Conservation (phyloP, 2,797 vertebrate genomes). For the Scolopax bukidnonensis region DNA sequence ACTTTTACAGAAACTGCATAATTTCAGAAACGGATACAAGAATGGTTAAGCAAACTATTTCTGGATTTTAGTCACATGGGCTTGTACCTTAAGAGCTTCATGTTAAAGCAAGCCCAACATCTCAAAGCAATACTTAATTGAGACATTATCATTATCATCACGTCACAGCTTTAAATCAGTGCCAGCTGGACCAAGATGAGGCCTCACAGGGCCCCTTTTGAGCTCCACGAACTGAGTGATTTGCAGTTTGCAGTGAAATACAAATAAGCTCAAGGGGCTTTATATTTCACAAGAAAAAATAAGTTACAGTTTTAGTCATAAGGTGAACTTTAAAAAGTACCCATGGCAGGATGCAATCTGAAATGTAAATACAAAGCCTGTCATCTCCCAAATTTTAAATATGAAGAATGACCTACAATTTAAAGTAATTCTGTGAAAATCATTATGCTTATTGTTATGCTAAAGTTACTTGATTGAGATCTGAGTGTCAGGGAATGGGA, state of each 20-base stretch:
- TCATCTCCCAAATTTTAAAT: background rate
- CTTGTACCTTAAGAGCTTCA: background rate
- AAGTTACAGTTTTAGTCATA: background rate
- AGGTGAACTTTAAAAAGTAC: background rate
- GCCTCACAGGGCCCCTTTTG: background rate
- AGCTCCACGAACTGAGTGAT: background rate
- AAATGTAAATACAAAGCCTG: constrained; percentile 7
- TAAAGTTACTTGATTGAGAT: background rate
- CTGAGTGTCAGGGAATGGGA: background rate
- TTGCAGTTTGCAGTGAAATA: background rate
- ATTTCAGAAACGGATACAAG: background rate
- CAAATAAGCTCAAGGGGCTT: background rate
- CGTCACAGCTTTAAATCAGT: background rate
- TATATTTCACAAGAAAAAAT: background rate
- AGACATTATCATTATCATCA: background rate
- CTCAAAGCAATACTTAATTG: background rate
- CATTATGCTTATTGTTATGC: background rate
- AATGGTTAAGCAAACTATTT: background rate
- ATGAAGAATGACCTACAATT: background rate
- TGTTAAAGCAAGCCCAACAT: background rate
- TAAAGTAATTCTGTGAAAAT: background rate
- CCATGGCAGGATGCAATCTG: background rate
- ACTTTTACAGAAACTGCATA: background rate
- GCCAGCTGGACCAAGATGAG: background rate
- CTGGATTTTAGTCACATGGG: background rate